phyloP scores from a whole-genome alignment of 2,888 invertebrate species.

The Melanostoma mellinum region DNA sequence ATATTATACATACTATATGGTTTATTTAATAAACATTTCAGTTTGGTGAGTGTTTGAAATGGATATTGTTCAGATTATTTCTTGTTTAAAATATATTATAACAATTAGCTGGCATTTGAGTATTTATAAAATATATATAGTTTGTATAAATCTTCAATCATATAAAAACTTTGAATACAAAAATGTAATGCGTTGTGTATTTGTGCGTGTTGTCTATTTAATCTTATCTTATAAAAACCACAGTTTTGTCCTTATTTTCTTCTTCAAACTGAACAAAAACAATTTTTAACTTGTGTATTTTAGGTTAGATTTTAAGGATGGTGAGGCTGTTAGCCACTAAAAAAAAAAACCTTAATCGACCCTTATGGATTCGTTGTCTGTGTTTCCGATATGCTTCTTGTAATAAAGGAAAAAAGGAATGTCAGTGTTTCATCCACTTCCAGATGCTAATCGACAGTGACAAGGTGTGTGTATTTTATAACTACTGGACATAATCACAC shows the following conservation, averaged over 20 bases:
- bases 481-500: no score
- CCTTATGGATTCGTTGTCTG: no score
- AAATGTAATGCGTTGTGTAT: constrained; percentile 50
- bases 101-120: constrained; percentile 74
- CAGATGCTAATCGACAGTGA: no score
- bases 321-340: no score
- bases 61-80: constrained; percentile 69
- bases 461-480: no score
- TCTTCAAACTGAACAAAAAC: background rate
- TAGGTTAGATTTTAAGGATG: no score
- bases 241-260: background rate
- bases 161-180: constrained; percentile 74
- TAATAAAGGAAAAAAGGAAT: no score
- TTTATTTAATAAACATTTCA: constrained; percentile 69
- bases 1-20: constrained; percentile 13
- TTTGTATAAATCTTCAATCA: constrained; percentile 73
- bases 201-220: constrained; percentile 29
- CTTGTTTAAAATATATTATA: constrained; percentile 70
- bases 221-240: background rate
- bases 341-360: no score
- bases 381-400: no score
- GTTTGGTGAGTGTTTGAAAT: constrained; percentile 71
- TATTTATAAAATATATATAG: constrained; percentile 73
- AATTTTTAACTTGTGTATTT: no score
- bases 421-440: no score